Base-by-base conservation (phyloP, 2,113 vertebrate genomes). In the Salvelinus sp. region DNA sequence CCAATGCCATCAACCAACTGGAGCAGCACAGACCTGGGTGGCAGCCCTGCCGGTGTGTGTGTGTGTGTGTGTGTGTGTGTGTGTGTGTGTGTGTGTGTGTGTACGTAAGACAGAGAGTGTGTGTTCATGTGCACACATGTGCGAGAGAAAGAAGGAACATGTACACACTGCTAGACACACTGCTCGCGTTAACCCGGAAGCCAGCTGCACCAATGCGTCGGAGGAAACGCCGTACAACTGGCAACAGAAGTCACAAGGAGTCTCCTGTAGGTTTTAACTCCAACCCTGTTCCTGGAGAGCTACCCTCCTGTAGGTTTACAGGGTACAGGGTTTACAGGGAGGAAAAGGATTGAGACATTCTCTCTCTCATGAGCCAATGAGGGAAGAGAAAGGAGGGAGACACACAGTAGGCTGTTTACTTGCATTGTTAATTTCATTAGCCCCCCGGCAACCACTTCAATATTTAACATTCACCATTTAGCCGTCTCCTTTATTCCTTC, bases 401-500 rank as follows among this genome's bases (percentile, higher is more conserved):
- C 79, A 89, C 48, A 67, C 74, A 84, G 75, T 72, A 83, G 84
- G 84, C 87, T 91, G 89, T 92, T 92, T 92, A 92, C 88, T 90
- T 92, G 91, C 89, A 91, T 91, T 91, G 90, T 91, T 92, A 91
- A 92, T 92, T 92, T 87, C 90, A 92, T 92, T 91, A 92, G 86
- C 87, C 91, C 86, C 87, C 81, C 57, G 72, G 92, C 91, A 89
- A 87, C 78, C 86, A 80, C 89, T 91, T 89, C 82, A 92, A 91
- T 93, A 91, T 92, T 93, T 93, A 93, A 91, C 88, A 80, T 90
- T 92, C 89, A 85, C 85, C 28, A 88, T 91, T 92, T 87, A 83
- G 85, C 82, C 47, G 70, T 73, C 75, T 50, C 58, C 57, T 20
- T 44, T 77, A 38, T 70, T 30, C 18, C 44, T 4, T n/a, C 33